Evolutionary conservation across 1,140 invertebrate genomes (phyloP), one percentile per base, ranked within the genome.

Genomic region (Drosophila subpulchrella): DNA sequence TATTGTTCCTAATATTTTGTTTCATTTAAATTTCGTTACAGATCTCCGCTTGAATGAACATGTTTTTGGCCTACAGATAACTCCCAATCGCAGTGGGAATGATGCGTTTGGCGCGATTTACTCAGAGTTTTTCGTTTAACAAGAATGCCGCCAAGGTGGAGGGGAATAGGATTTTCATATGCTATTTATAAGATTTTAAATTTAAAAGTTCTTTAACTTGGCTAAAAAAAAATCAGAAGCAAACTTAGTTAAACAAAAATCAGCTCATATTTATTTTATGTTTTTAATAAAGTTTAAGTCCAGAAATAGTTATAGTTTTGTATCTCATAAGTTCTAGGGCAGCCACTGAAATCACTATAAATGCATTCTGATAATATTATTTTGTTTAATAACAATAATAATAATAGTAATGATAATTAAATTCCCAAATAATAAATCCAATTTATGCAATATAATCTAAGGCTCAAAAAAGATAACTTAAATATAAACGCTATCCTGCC

Each of bases 41-140:
- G 73, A 47, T 39, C 50, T 36, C 15, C 17, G 13, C n/a, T 6
- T 38, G 20, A 47, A 30, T 10, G 13, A 50, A 30, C n/a, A 75
- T 75, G 76, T 63, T 39, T 41, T 8, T 7, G 39, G 27, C 48
- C 54, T 27, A 32, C 24, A 39, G 51, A 62, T 75, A 60, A 53
- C 57, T 71, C 42, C 62, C 54, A 51, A 50, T 78, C 55, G 50
- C 17, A 67, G 65, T 71, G 67, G 75, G 76, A 71, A 91, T 72
- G 71, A 91, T 92, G 91, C 90, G 88, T 72, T 62, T 92, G 79
- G 83, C 91, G 27, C 91, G 85, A 46, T 65, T 92, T 51, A 72
- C 88, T 41, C 75, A 90, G 51, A 74, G 80, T 53, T 90, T 86
- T 17, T 70, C 79, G 51, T 72, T 90, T 15, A 90, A 89, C 17